These are phyloP conservation scores for Aethina tumida DNA, from an alignment of 1,140 invertebrate genomes.

Conservation along the genomic window DNA sequence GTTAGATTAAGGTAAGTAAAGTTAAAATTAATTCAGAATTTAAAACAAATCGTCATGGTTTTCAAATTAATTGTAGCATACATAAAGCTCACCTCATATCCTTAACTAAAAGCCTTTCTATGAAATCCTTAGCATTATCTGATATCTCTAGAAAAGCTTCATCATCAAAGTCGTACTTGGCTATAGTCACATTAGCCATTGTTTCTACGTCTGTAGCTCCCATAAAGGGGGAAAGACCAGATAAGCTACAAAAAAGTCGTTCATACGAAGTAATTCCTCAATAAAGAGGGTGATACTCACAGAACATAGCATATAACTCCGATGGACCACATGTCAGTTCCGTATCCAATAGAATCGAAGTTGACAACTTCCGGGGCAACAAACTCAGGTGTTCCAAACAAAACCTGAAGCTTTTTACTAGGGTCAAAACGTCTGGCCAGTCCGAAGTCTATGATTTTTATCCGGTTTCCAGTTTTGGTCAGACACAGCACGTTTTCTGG, in stretches of 20 bases:
- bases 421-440: slow-evolving; percentile 87
- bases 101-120: slow-evolving; percentile 76
- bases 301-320: slow-evolving; percentile 96
- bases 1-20: too few species aligned
- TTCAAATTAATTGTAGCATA: slow-evolving; percentile 18
- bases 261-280: background rate
- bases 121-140: slow-evolving; percentile 88
- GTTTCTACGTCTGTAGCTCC: slow-evolving; percentile 95
- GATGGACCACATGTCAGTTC: slow-evolving; percentile 96
- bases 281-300: too few species aligned
- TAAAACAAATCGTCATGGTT: slow-evolving; percentile 4
- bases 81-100: slow-evolving; percentile 89
- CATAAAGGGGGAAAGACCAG: slow-evolving; percentile 96
- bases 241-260: slow-evolving; percentile 57
- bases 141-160: slow-evolving; percentile 88
- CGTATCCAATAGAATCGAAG: slow-evolving; percentile 90
- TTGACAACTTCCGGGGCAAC: slow-evolving; percentile 98
- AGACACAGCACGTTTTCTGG: slow-evolving; percentile 97
- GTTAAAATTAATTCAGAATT: too few species aligned
- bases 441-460: slow-evolving; percentile 98
- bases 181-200: slow-evolving; percentile 92
- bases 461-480: slow-evolving; percentile 87
- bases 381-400: slow-evolving; percentile 98
- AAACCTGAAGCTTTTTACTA: slow-evolving; percentile 76
- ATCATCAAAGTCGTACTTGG: slow-evolving; percentile 92